Evolutionary conservation across 2,113 vertebrate species (phyloP).

Genomic region (Sylvilagus bachmani): DNA sequence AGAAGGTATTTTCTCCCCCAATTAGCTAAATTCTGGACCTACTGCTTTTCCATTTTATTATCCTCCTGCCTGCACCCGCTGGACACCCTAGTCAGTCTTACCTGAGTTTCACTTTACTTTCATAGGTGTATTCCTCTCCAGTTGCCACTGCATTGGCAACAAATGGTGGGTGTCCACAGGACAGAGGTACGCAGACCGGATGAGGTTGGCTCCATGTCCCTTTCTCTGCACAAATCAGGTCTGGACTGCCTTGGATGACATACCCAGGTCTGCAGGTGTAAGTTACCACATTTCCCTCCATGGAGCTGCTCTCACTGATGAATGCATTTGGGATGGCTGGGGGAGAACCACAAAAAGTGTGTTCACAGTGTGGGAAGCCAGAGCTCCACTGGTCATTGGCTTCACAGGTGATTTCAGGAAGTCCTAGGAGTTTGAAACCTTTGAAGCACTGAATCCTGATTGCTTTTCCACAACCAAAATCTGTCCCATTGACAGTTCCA

Average conservation of each 20-base stretch:
- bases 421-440: constrained; percentile 93
- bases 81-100: constrained; percentile 83
- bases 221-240: constrained; percentile 92
- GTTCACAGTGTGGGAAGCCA: constrained; percentile 92
- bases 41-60: not conserved
- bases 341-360: constrained; percentile 90
- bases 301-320: constrained; percentile 89
- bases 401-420: constrained; percentile 92
- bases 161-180: constrained; percentile 93
- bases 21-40: not conserved
- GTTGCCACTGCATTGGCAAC: constrained; percentile 89
- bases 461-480: constrained; percentile 91
- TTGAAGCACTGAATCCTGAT: constrained; percentile 91
- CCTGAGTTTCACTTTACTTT: constrained; percentile 94
- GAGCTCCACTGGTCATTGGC: constrained; percentile 93
- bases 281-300: constrained; percentile 90
- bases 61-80: not conserved
- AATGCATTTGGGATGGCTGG: constrained; percentile 92
- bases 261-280: constrained; percentile 95
- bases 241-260: constrained; percentile 88
- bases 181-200: constrained; percentile 92
- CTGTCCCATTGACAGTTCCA: constrained; percentile 88
- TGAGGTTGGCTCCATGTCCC: constrained; percentile 94
- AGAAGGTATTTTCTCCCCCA: not conserved
- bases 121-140: constrained; percentile 91